Base-by-base conservation (phyloP, 2,888 invertebrate species). In the Drosophila putrida region DNA sequence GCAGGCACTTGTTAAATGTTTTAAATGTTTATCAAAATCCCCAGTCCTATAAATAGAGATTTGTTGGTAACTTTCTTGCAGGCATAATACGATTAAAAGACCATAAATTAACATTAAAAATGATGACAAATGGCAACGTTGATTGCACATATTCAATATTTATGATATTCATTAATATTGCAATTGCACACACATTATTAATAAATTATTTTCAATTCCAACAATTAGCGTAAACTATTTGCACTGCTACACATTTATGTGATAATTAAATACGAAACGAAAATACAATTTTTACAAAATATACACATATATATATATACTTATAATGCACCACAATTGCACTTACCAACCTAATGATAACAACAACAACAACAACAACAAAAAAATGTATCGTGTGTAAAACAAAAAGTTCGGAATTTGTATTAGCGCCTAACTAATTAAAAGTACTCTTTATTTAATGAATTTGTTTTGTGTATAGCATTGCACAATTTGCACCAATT, bases 201-300 rank as follows among this genome's bases (percentile, higher is more conserved):
- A 74, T 63, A 60, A 33, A 71, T 75, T 62, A 66, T 70, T 78
- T 76, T 69, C 49, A 65, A 78, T 61, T 78, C 13, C 44, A 78
- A 81, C 67, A 85, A 89, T 87, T 88, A 84, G 80, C 75, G 67
- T 76, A 59, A 71, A 77, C 58, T 71, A 71, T 75, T 71, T 81
- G 88, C 84, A 84, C 84, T 76, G 72, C 71, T 84, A 87, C 84
- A 87, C 88, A 64, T 87, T 81, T 75, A 88, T 84, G 88, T 87
- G 88, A 88, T 84, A 88, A 85, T 78, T 78, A 59, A 71, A 74
- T 60, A 27, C 47, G 54, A 69, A 75, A 73, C 47, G 50, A 73
- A 55, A 61, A 65, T 60, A 70, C 61, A 65, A 55, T 60, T 80
- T 72, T 72, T 54, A 67, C 27, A 36, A 51, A 44, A 69, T 41